Percentiles rank a stretch among this genome's conserved stretches.
These are phyloP conservation scores for Remorina albescens DNA, from an alignment of 2,797 vertebrate genomes.

Conservation along the genomic window DNA sequence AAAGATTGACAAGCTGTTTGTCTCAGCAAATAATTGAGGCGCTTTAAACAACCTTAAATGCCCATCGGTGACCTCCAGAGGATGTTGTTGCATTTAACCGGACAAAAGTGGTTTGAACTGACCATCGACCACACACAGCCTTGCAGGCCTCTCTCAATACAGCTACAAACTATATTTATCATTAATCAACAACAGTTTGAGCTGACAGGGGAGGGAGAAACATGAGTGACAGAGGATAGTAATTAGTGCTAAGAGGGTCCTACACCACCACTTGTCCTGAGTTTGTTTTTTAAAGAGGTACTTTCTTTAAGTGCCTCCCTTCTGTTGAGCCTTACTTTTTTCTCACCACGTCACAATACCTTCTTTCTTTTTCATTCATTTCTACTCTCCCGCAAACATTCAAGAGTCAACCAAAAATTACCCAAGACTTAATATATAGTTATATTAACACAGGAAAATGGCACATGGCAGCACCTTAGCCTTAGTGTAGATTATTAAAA, in stretches of 20 bases:
- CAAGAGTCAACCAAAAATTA: conserved; percentile 29
- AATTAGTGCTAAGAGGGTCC: conserved; percentile 25
- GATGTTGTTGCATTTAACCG: conserved; percentile 3
- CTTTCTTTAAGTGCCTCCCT: conserved; percentile 41
- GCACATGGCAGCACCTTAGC: background rate
- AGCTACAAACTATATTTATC: background rate
- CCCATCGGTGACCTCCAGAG: background rate
- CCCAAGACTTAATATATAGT: conserved; percentile 21
- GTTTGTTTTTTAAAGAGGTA: conserved; percentile 47
- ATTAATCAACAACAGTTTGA: conserved; percentile 57
- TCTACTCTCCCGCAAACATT: conserved; percentile 11
- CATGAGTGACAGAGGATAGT: conserved; percentile 11
- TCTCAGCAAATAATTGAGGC: conserved; percentile 49
- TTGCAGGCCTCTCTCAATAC: background rate
- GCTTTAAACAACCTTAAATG: conserved; percentile 1
- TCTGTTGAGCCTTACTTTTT: conserved; percentile 23
- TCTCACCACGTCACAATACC: conserved; percentile 26
- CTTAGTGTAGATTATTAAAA: background rate
- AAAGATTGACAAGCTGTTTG: conserved; percentile 29
- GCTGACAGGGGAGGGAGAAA: background rate
- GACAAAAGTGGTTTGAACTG: conserved; percentile 47
- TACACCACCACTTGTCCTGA: conserved; percentile 16
- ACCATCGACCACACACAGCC: conserved; percentile 1
- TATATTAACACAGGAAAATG: conserved; percentile 21
- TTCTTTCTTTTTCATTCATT: conserved; percentile 34